Evolutionary conservation across 2,888 invertebrate species (phyloP), one percentile per base, ranked within the genome.

Genomic region (Zeuzera pyrina): DNA sequence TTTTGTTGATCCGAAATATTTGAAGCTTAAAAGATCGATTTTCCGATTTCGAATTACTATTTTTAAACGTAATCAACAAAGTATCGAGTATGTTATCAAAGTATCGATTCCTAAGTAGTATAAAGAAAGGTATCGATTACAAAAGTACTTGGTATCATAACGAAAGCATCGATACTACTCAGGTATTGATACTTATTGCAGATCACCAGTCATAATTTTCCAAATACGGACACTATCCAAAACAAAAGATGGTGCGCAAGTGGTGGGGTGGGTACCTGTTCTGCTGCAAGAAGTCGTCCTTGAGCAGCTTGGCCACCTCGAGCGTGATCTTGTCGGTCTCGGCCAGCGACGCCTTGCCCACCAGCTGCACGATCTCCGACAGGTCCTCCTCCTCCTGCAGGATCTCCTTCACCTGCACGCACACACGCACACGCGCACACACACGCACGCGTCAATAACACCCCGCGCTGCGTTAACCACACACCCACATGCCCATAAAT

Each of bases 261-360:
- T 30, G 7, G 8, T 8, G 26, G 3, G 13, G 26, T 26, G 3
- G 4, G 15, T 13, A 94, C 81, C 98, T 97, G 88, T 99, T 99
- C 83, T 99, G 99, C 79, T 99, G 99, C 64, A 99, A 84, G 88
- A 98, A 99, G 86, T 99, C 99, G 71, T 99, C 99, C 73, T 99
- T 98, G 42, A 99, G 87, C 52, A 99, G 85, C 78, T 97, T 97
- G 54, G 98, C 98, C 27, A 99, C 96, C 85, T 99, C 99, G 38
- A 99, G 88, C 0, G 98, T 99, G 74, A 99, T 98, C 85, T 99
- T 99, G 83, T 99, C 99, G 15, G 95, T 92, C 85, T 99, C 99
- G 4, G 99, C 98, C 42, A 99, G 87, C 0, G 98, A 98, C 15
- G 97, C 97, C 85, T 99, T 99, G 66, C 99, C 99, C 47, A 99